Evolutionary conservation across 2,797 vertebrate species (phyloP), one percentile per base, ranked within the genome.

Genomic region (Sparus aurata): DNA sequence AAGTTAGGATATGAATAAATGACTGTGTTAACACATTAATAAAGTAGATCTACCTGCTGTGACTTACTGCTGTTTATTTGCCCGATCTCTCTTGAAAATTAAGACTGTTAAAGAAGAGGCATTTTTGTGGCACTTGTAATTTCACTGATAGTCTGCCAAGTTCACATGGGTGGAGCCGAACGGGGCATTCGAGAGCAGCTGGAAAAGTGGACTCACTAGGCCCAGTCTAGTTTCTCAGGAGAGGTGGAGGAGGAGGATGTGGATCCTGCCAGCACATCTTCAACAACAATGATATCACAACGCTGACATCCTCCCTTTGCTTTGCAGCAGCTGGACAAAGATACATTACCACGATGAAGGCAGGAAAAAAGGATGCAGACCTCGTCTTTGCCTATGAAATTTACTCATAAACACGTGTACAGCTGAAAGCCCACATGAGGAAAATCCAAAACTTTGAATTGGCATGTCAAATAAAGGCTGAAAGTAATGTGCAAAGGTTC

Each of bases 231-330:
- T 70, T 82, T 76, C 79, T 91, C 73, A 27, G 80, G 73, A 83
- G 86, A 87, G 61, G 66, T 63, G 46, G 64, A 63, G 77, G 78
- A 87, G 88, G 82, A 92, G 92, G 92, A 93, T 86, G 86, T 91
- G 90, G 79, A 75, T 86, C 68, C 74, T 84, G 86, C 82, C 83
- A 88, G 74, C 73, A 63, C 89, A 89, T 92, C 90, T 92, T 89
- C 92, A 75, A 93, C 85, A 94, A 93, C 91, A 94, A 91, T 92
- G 89, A 94, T 93, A 92, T 89, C 87, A 91, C 79, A 87, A 65
- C 55, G 23, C 73, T 78, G 78, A 90, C 86, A 89, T 90, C 87
- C 91, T 77, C 84, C 74, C 80, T 66, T 91, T 94, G 92, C 92
- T 92, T 89, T 69, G 46, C 79, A 72, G 76, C 92, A 88, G 88